phyloP scores from a whole-genome alignment of 1,140 invertebrate species.

The Wiebesia pumilae region DNA sequence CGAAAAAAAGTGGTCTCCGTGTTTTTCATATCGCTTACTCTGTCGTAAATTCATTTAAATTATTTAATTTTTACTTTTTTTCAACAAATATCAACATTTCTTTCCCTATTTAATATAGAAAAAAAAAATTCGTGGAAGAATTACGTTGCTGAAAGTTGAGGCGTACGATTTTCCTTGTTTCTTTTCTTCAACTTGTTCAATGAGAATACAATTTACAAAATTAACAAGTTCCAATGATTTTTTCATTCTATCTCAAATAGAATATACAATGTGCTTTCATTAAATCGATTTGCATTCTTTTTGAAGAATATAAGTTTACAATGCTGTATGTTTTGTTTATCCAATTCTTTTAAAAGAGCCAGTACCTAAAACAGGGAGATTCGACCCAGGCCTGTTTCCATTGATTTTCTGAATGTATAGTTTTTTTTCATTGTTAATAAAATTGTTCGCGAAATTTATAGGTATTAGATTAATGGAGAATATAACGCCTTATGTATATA shows the following conservation, averaged over 20 bases:
- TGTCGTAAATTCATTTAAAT: slow-evolving; percentile 41
- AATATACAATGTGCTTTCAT: slow-evolving; percentile 25
- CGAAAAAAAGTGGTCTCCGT: slow-evolving; percentile 62
- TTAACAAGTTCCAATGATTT: slow-evolving; percentile 29
- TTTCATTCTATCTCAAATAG: slow-evolving; percentile 32
- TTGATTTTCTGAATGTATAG: neutral
- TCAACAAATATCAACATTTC: slow-evolving; percentile 41
- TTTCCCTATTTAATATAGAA: slow-evolving; percentile 21
- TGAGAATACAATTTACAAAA: slow-evolving; percentile 41
- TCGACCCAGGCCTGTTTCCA: slow-evolving; percentile 48
- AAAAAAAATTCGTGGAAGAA: slow-evolving; percentile 37
- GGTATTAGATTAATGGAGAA: slow-evolving; percentile 48
- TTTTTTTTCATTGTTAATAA: slow-evolving; percentile 55
- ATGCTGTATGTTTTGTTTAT: neutral
- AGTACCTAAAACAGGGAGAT: slow-evolving; percentile 67
- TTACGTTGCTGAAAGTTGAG: slow-evolving; percentile 25
- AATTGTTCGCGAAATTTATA: slow-evolving; percentile 26
- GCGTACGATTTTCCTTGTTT: slow-evolving; percentile 6
- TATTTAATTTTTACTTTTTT: slow-evolving; percentile 26
- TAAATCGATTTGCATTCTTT: slow-evolving; percentile 8
- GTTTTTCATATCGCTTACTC: slow-evolving; percentile 19
- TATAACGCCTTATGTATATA: slow-evolving; percentile 76
- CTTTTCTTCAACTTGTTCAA: neutral
- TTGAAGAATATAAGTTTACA: slow-evolving; percentile 2
- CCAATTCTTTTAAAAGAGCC: slow-evolving; percentile 32